Conservation (phyloP, 2,888 invertebrate genomes). For the Melanostoma mellinum region DNA sequence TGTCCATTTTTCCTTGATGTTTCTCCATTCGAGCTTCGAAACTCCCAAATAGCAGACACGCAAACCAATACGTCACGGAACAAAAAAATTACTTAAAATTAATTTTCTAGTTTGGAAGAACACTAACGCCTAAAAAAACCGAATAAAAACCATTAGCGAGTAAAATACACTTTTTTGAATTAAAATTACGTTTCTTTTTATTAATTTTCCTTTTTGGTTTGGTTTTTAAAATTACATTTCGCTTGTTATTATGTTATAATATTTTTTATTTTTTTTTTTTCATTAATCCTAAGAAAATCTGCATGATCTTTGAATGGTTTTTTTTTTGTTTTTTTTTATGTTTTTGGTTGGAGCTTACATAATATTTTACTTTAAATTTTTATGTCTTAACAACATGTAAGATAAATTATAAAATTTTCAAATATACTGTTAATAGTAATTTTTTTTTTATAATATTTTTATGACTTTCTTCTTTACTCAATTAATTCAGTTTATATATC, state of each 20-base stretch:
- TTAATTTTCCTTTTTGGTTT: slow-evolving; percentile 61
- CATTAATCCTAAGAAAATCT: slow-evolving; percentile 62
- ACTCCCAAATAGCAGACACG: no score
- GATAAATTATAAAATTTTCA: slow-evolving; percentile 67
- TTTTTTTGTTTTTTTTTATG: slow-evolving; percentile 44
- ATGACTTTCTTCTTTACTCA: slow-evolving; percentile 18
- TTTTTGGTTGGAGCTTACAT: slow-evolving; percentile 60
- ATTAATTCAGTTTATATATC: slow-evolving; percentile 24
- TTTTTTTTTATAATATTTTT: slow-evolving; percentile 43
- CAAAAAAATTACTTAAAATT: no score
- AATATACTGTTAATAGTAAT: slow-evolving; percentile 58
- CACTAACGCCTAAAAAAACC: no score
- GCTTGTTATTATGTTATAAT: slow-evolving; percentile 58
- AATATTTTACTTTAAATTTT: slow-evolving; percentile 50
- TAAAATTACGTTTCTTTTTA: slow-evolving; percentile 69
- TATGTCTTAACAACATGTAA: slow-evolving; percentile 72
- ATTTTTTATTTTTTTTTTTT: slow-evolving; percentile 43
- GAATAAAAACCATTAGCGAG: no score
- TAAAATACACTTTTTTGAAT: slow-evolving; percentile 31
- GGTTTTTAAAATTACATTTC: slow-evolving; percentile 65
- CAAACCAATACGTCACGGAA: no score
- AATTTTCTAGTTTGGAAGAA: no score
- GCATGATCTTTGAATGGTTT: slow-evolving; percentile 68
- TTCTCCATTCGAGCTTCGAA: no score
- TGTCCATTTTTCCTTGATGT: no score